Evolutionary conservation across 1,140 invertebrate species (phyloP).

Genomic region (Nixonia krombeini): DNA sequence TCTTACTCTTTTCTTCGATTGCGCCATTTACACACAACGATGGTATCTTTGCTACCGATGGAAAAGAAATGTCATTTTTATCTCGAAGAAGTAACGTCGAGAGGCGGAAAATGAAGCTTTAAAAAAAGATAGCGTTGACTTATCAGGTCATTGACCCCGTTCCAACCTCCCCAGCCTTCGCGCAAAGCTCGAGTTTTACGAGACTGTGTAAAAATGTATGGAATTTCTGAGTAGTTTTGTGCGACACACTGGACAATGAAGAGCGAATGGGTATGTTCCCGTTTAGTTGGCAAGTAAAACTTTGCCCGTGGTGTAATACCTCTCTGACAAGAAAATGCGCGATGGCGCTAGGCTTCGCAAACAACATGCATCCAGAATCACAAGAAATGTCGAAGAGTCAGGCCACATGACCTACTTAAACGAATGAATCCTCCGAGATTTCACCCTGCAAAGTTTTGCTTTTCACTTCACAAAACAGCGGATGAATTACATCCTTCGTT

Average conservation of each 20-base stretch:
- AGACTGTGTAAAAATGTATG: conserved; percentile 60
- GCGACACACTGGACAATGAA: conserved; percentile 29
- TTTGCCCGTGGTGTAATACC: conserved; percentile 49
- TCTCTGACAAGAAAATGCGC: conserved; percentile 47
- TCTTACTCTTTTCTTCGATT: no score
- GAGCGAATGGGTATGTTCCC: conserved; percentile 30
- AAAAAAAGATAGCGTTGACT: no score
- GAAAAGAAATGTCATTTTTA: no score
- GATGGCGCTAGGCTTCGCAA: conserved; percentile 50
- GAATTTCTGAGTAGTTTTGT: conserved; percentile 62
- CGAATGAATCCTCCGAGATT: conserved; percentile 18
- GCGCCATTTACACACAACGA: no score
- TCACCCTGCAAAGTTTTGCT: conserved; percentile 17
- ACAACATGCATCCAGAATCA: conserved; percentile 58
- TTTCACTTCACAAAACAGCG: conserved; percentile 23
- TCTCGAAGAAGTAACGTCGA: conserved; percentile 32
- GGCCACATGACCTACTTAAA: conserved; percentile 46
- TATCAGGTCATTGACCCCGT: conserved; percentile 13
- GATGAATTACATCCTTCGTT: no score
- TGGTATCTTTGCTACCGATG: no score
- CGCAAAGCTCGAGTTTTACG: conserved; percentile 54
- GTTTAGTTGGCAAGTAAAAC: conserved; percentile 35
- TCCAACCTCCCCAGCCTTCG: conserved; percentile 5
- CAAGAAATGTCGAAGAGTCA: conserved; percentile 39
- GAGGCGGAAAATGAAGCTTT: conserved; percentile 24